These are phyloP conservation scores for Monoplex corrugatus DNA, from an alignment of 2,888 invertebrate species.

Conservation along the genomic window DNA sequence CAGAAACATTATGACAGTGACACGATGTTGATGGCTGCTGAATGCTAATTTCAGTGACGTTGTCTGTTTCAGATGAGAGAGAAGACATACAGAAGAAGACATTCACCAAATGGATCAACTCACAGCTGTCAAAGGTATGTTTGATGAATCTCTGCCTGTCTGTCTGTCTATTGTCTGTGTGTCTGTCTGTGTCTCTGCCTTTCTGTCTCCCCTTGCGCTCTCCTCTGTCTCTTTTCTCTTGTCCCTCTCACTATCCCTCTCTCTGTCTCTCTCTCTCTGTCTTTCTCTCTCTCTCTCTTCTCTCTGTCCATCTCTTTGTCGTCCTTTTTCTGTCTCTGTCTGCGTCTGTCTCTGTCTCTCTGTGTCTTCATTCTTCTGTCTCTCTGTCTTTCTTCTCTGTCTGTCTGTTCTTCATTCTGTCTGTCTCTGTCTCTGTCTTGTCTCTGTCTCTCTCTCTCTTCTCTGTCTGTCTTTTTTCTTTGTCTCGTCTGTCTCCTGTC, in stretches of 20 bases:
- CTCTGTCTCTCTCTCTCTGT: neutral
- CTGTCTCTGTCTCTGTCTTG: too few relatives aligned
- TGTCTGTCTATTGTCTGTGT: too few relatives aligned
- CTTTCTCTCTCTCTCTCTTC: neutral
- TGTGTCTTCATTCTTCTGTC: neutral
- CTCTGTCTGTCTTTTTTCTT: neutral
- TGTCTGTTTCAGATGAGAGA: conserved; percentile 88
- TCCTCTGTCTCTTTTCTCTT: neutral
- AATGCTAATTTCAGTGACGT: too few relatives aligned
- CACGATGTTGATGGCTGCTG: neutral
- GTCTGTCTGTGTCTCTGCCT: neutral
- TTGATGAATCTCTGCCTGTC: neutral
- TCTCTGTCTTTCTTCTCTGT: neutral
- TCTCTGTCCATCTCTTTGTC: neutral
- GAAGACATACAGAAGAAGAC: conserved; percentile 97
- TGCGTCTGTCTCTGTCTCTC: neutral
- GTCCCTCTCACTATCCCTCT: neutral
- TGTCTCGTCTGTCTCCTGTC: neutral
- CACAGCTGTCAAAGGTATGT: conserved; percentile 90
- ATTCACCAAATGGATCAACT: conserved; percentile 88
- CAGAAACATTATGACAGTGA: neutral
- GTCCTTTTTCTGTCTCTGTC: neutral
- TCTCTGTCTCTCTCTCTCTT: neutral
- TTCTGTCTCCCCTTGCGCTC: neutral
- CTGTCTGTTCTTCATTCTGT: too few relatives aligned